A percentile compares a stretch with the other conserved stretches of the same genome.
Evolutionary conservation across 2,113 vertebrate species (phyloP).

Genomic region (Burhinus oedicnemus): DNA sequence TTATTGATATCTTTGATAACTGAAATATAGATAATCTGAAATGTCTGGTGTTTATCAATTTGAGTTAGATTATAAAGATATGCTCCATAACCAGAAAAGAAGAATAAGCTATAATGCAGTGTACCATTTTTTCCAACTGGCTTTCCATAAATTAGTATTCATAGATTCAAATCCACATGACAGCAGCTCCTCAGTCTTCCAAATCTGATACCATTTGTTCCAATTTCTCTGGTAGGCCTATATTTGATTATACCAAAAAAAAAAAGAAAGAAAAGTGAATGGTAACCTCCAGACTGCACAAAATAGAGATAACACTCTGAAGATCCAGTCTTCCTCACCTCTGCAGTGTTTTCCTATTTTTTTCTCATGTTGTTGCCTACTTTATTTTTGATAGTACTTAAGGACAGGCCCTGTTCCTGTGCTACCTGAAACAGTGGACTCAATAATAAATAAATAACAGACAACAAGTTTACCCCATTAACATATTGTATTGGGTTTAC

Average conservation of each 20-base stretch:
- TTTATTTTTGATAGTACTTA: background rate
- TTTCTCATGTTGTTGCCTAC: background rate
- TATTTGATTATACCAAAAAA: background rate
- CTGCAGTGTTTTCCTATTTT: accelerated
- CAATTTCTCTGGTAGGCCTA: background rate
- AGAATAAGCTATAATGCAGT: background rate
- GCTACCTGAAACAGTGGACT: background rate
- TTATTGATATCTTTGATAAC: background rate
- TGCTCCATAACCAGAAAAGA: background rate
- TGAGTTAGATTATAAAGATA: background rate
- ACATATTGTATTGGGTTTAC: background rate
- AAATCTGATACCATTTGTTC: background rate
- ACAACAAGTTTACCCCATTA: accelerated
- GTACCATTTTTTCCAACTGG: background rate
- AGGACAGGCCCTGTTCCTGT: background rate
- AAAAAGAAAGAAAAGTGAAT: background rate
- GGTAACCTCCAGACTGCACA: background rate
- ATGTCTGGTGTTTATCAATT: background rate
- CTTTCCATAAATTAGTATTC: background rate
- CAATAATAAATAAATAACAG: background rate
- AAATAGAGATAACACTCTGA: background rate
- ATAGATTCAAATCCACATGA: background rate
- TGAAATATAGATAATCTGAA: background rate
- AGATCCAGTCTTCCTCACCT: background rate
- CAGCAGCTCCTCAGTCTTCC: background rate